These are phyloP conservation scores for Xerus inauris DNA, from an alignment of 2,113 vertebrate genomes.

Conservation along the genomic window DNA sequence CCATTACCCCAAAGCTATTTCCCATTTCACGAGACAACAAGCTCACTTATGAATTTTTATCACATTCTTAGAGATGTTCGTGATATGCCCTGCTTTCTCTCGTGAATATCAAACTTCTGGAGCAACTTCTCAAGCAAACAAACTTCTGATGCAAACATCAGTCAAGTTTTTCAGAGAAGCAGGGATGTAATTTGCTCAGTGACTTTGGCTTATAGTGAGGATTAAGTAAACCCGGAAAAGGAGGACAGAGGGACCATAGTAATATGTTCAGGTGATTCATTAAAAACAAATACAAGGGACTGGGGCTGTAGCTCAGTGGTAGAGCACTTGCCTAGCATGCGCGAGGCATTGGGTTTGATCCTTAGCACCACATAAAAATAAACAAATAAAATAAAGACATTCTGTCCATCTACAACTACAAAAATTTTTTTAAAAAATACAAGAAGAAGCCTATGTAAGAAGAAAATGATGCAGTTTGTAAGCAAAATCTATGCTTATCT, in stretches of 20 bases:
- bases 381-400: no score
- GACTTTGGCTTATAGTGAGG: background rate
- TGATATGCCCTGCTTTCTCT: accelerated
- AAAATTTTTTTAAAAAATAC: no score
- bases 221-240: background rate
- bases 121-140: no score
- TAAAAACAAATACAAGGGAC: background rate
- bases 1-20: background rate
- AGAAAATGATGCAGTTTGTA: background rate
- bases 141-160: background rate
- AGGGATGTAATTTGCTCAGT: background rate
- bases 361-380: no score
- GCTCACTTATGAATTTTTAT: background rate
- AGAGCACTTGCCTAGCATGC: no score
- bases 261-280: background rate
- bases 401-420: no score
- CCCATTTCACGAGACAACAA: background rate
- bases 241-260: background rate
- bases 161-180: background rate
- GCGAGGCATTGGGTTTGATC: no score
- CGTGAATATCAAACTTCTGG: background rate
- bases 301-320: no score
- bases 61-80: background rate
- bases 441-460: background rate
- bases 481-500: conserved; percentile 1